Percentiles rank a stretch among this genome's conserved stretches.
Evolutionary conservation across 2,888 invertebrate genomes (phyloP).

Genomic region (Rhagium mordax): DNA sequence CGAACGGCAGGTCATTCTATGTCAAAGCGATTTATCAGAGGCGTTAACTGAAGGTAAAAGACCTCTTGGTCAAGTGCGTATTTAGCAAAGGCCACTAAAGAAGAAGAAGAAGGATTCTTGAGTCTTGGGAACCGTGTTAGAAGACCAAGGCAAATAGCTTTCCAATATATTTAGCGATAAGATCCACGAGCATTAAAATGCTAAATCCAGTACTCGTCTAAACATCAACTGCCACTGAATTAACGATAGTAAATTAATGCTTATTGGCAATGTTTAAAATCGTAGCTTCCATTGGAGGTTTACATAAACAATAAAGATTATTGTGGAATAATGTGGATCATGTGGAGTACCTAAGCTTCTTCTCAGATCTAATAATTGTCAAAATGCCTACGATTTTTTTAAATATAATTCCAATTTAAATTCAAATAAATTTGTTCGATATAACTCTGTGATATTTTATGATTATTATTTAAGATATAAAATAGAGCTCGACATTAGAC

Average conservation of each 20-base stretch:
- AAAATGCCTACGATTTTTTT: slow-evolving; percentile 5
- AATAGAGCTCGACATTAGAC: slow-evolving; percentile 25
- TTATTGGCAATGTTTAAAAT: background rate
- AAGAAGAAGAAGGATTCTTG: too few relatives aligned
- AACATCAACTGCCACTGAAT: too few relatives aligned
- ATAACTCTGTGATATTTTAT: slow-evolving; percentile 33
- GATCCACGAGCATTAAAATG: too few relatives aligned
- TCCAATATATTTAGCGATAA: too few relatives aligned
- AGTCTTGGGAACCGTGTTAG: too few relatives aligned
- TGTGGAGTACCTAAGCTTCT: slow-evolving; percentile 28
- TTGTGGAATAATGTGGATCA: too few relatives aligned
- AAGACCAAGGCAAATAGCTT: too few relatives aligned
- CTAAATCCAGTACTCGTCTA: too few relatives aligned
- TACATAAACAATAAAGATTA: background rate
- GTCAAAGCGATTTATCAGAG: background rate
- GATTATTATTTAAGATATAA: slow-evolving; percentile 35
- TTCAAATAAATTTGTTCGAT: slow-evolving; percentile 41
- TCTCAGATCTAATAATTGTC: slow-evolving; percentile 33
- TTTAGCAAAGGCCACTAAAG: too few relatives aligned
- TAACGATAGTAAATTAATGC: background rate
- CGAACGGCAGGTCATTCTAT: background rate
- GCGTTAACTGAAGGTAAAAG: too few relatives aligned
- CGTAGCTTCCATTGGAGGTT: background rate
- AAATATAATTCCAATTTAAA: slow-evolving; percentile 40
- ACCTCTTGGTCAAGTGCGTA: too few relatives aligned